These are phyloP conservation scores for Drosophila pseudoananassae DNA, from an alignment of 1,140 invertebrate species.

Conservation along the genomic window DNA sequence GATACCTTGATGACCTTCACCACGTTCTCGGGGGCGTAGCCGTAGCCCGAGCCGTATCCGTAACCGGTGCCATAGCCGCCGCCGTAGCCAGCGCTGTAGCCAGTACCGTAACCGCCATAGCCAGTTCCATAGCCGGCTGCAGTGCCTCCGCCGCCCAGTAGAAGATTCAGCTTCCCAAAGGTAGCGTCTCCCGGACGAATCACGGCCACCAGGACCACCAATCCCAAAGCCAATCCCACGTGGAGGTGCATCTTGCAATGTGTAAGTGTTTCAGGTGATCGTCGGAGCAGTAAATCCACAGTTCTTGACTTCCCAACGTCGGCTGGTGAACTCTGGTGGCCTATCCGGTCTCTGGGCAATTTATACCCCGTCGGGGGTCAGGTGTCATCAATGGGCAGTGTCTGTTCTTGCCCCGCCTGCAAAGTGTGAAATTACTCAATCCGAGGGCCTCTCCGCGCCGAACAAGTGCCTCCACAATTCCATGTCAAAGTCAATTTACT, in stretches of 20 bases:
- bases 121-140: conserved; percentile 38
- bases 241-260: conserved; percentile 53
- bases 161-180: conserved; percentile 67
- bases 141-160: conserved; percentile 51
- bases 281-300: conserved; percentile 22
- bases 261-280: conserved; percentile 3
- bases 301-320: conserved; percentile 23
- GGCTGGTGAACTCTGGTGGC: conserved; percentile 70
- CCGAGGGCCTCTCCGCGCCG: conserved; percentile 7
- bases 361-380: conserved; percentile 45
- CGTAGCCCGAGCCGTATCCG: conserved; percentile 46
- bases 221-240: conserved; percentile 14
- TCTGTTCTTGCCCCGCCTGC: conserved; percentile 54
- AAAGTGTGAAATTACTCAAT: conserved; percentile 69
- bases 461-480: conserved; percentile 37
- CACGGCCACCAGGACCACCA: conserved; percentile 17
- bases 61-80: conserved; percentile 40
- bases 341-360: conserved; percentile 14
- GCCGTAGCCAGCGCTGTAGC: conserved; percentile 32
- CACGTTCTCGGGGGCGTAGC: conserved; percentile 66
- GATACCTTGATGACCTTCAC: conserved; percentile 76
- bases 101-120: conserved; percentile 35
- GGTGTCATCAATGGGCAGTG: conserved; percentile 42
- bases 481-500: conserved; percentile 70
- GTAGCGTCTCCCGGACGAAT: conserved; percentile 51